phyloP scores from a whole-genome alignment of 2,113 vertebrate species.

The Amphiprion ocellaris region DNA sequence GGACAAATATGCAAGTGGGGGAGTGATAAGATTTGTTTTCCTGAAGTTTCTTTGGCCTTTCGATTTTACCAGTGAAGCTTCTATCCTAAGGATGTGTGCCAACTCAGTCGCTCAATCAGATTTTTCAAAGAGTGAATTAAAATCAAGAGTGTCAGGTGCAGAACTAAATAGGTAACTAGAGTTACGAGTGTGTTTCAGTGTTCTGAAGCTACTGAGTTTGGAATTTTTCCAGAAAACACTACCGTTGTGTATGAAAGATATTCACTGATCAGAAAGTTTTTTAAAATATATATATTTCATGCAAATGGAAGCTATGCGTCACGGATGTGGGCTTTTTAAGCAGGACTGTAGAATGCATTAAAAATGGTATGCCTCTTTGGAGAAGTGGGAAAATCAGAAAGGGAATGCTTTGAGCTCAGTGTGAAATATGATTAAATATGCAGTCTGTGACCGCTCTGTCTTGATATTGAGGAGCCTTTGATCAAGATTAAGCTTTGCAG shows the following conservation, averaged over 20 bases:
- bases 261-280: too few species aligned
- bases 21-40: background rate
- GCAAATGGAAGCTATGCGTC: too few species aligned
- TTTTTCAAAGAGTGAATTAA: background rate
- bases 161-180: too few species aligned
- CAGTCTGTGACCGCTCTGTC: background rate
- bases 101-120: background rate
- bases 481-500: conserved; percentile 13
- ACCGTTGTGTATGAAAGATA: too few species aligned
- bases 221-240: too few species aligned
- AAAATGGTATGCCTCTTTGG: background rate
- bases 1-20: background rate
- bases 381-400: background rate
- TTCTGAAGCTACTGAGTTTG: too few species aligned
- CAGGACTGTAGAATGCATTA: background rate
- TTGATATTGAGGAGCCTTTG: conserved; percentile 18
- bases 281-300: too few species aligned
- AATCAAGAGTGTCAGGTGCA: background rate
- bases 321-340: background rate
- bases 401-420: background rate
- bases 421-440: conserved; percentile 11
- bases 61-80: background rate
- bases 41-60: background rate
- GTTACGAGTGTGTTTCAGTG: too few species aligned
- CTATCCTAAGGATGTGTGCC: background rate